Evolutionary conservation across 2,113 vertebrate genomes (phyloP), one percentile per base, ranked within the genome.

Genomic region (Urocitellus parryii): DNA sequence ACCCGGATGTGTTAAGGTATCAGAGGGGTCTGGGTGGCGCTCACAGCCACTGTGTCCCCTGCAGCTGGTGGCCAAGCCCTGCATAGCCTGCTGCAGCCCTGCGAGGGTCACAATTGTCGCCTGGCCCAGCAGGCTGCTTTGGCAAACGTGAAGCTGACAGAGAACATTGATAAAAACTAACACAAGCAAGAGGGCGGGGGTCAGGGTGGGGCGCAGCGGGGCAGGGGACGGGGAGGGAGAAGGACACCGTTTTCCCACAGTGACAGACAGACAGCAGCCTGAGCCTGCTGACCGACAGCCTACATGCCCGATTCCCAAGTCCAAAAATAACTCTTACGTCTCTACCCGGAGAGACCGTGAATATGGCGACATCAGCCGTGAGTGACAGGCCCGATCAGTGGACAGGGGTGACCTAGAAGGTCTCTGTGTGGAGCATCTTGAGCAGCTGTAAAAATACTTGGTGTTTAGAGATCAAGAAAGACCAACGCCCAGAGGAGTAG

Each of bases 291-390:
- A 4, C 72, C 74, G 73, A 34, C 39, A 82, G 65, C 85, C 25
- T 82, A 73, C 74, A 53, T 25, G 80, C 48, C 53, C 83, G 76
- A 87, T 34, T 94, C 63, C 73, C 70, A 79, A 53, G 81, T 87
- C 85, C 85, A 79, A 92, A 96, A 96, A 92, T 94, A 96, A 88
- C 25, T 51, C 81, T 39, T 56, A 25, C 73, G 74, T 53, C 63
- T 32, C 22, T 81, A 51, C 42, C 68, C 45, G 48, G 73, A n/a
- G 27, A 56, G 37, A 58, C 70, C 86, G 70, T 87, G 96, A 96
- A 96, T 79, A 90, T 0, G 82, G 45, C 88, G 61, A 34, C 76
- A 51, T 53, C 63, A 92, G 65, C 88, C 34, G 42, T 32, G 93
- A 96, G 61, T 87, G 76, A 91, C 93, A 95, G 86, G 85, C 51